Percentiles rank a stretch among this genome's conserved stretches.
Conservation (phyloP, 2,113 vertebrate genomes). For the Cyrtonyx montezumae region DNA sequence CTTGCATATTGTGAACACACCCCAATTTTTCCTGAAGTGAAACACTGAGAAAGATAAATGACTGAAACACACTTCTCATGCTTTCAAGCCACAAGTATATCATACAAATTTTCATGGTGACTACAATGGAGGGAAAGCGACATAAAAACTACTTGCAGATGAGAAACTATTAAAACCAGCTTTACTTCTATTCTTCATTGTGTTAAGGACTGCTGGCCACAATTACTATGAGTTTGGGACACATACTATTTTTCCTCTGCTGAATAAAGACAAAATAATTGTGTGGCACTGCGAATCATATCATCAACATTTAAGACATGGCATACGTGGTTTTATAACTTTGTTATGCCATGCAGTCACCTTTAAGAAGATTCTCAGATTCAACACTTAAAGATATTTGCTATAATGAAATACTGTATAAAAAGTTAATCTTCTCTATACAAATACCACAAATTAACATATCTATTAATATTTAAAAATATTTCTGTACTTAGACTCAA, state of each 20-base stretch:
- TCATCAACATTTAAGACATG: neutral
- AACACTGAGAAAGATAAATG: neutral
- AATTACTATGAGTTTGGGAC: neutral
- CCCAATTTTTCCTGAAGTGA: neutral
- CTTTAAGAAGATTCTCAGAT: neutral
- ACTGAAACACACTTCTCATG: neutral
- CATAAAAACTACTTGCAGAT: neutral
- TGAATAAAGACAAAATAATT: neutral
- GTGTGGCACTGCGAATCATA: neutral
- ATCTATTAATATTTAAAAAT: neutral
- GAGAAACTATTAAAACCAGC: neutral
- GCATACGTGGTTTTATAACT: neutral
- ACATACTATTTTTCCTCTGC: neutral
- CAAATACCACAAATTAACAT: neutral
- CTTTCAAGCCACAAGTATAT: neutral
- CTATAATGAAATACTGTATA: neutral
- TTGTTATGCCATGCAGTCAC: neutral
- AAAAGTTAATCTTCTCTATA: neutral
- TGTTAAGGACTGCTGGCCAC: neutral
- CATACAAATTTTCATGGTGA: neutral
- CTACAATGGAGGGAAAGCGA: neutral
- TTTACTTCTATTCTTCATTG: neutral
- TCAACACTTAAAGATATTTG: neutral
- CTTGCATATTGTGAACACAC: neutral
- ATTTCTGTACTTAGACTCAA: fast-evolving